Percentiles rank a stretch among this genome's conserved stretches.
phyloP scores from a whole-genome alignment of 2,113 vertebrate genomes.

The cat (Felis catus) region F.catus_Fca126_mat1.0 CM031425.1:57386001-57386500 shows the following conservation, averaged over 20 bases:
- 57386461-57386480: not conserved
- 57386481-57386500: not conserved
- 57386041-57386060: not conserved
- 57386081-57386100: not conserved
- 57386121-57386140: not conserved
- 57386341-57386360: not conserved
- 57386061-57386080: not conserved
- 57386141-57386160: not conserved
- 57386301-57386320: rapidly evolving
- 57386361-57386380: not conserved
- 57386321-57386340: not conserved
- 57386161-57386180: not conserved
- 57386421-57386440: not conserved
- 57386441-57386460: not conserved
- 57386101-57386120: not conserved
- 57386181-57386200: rapidly evolving
- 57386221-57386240: not conserved
- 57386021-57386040: not conserved
- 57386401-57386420: rapidly evolving
- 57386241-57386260: rapidly evolving
- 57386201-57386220: not conserved
- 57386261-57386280: rapidly evolving
- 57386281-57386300: not conserved
- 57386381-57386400: rapidly evolving
- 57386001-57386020: not conserved